Conservation (phyloP, 1,140 invertebrate species). For the Marisa cornuarietis region DNA sequence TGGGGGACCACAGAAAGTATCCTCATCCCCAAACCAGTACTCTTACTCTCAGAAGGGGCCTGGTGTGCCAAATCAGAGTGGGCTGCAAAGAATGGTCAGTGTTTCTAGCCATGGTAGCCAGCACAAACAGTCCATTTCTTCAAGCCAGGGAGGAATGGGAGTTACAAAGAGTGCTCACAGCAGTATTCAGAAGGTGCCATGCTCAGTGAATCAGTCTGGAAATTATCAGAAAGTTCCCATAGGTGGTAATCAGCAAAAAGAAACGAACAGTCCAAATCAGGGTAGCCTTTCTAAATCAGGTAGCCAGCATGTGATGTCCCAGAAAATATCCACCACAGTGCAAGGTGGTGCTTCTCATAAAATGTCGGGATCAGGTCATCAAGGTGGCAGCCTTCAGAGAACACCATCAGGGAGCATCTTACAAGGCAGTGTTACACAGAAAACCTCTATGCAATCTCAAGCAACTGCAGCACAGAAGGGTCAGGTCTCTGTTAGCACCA, state of each 20-base stretch:
- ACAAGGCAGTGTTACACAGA: constrained; percentile 2
- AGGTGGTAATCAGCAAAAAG: not conserved
- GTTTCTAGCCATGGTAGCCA: too few relatives aligned
- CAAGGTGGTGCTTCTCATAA: not conserved
- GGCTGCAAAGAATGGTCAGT: too few relatives aligned
- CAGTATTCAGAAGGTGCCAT: not conserved
- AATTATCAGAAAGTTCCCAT: constrained; percentile 16
- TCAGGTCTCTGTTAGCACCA: too few relatives aligned
- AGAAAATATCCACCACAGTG: not conserved
- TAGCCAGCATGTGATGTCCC: constrained; percentile 2
- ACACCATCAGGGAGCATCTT: not conserved
- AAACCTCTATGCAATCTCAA: constrained; percentile 2
- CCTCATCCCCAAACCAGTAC: too few relatives aligned
- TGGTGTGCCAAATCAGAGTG: too few relatives aligned
- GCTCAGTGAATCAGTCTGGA: constrained; percentile 21
- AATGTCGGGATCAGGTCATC: not conserved
- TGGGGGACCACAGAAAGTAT: not conserved
- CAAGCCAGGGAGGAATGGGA: too few relatives aligned
- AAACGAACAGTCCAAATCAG: constrained; percentile 10
- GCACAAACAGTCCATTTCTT: too few relatives aligned
- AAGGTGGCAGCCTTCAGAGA: not conserved
- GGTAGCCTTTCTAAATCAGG: not conserved
- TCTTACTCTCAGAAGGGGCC: too few relatives aligned
- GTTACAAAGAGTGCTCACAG: too few relatives aligned
- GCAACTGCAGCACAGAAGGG: too few relatives aligned